Conservation (phyloP, 2,797 vertebrate genomes). For the Orestias chungarensis region DNA sequence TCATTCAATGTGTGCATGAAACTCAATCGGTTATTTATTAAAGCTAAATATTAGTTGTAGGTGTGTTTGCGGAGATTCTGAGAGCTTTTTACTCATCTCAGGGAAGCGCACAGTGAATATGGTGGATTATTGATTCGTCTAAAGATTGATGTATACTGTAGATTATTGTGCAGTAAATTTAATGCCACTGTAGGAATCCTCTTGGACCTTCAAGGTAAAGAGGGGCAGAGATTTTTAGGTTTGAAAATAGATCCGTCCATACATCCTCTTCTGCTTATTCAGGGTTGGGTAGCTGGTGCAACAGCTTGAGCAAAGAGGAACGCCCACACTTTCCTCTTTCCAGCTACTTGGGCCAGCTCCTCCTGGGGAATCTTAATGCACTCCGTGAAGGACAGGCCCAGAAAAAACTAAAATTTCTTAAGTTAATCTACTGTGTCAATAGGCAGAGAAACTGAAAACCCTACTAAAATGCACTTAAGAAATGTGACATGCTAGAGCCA, state of each 20-base stretch:
- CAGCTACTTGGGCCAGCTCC: too few relatives aligned
- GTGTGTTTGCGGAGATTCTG: slow-evolving; percentile 2
- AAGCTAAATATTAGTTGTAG: slow-evolving; percentile 27
- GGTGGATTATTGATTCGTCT: slow-evolving; percentile 23
- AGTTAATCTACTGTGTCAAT: too few relatives aligned
- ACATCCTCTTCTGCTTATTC: too few relatives aligned
- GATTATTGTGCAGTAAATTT: slow-evolving; percentile 13
- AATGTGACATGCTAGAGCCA: too few relatives aligned
- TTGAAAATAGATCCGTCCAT: neutral
- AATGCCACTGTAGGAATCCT: slow-evolving; percentile 5
- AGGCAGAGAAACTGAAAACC: too few relatives aligned
- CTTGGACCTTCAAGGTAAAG: slow-evolving; percentile 12
- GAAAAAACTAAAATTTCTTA: too few relatives aligned
- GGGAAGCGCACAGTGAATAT: slow-evolving; percentile 1
- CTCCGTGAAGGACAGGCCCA: too few relatives aligned
- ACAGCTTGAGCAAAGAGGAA: too few relatives aligned
- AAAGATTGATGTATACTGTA: slow-evolving; percentile 24
- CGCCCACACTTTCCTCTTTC: too few relatives aligned
- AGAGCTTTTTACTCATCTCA: neutral
- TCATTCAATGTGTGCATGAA: slow-evolving; percentile 17
- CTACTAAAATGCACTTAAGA: too few relatives aligned
- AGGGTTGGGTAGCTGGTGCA: too few relatives aligned
- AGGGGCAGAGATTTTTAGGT: neutral
- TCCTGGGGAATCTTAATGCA: too few relatives aligned
- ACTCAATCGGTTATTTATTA: slow-evolving; percentile 21